Percentiles rank a stretch among this genome's conserved stretches.
Conservation (phyloP, 2,113 vertebrate genomes). For the Anarrhichthys ocellatus region DNA sequence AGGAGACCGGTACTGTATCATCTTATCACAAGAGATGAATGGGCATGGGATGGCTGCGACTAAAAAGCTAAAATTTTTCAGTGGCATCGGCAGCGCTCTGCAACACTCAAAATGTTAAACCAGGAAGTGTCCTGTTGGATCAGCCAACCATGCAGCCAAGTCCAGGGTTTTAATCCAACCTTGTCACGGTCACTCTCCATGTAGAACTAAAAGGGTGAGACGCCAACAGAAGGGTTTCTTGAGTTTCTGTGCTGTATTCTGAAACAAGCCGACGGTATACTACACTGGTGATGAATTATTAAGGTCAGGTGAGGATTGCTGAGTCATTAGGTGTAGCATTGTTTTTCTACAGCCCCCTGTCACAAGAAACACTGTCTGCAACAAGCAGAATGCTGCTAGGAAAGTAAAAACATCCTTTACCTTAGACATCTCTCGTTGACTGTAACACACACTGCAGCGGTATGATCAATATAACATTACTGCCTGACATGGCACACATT, state of each 20-base stretch:
- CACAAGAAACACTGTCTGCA: constrained; percentile 9
- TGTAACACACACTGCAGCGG: neutral
- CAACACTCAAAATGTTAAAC: neutral
- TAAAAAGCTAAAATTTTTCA: neutral
- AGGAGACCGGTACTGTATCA: neutral
- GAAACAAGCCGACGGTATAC: neutral
- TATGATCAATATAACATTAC: constrained; percentile 21
- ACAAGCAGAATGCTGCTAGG: constrained; percentile 5
- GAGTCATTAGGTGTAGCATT: constrained; percentile 50
- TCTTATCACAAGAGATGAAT: constrained; percentile 12
- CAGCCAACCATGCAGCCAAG: neutral
- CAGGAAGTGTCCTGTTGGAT: neutral
- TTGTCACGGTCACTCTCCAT: neutral
- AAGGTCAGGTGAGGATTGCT: constrained; percentile 28
- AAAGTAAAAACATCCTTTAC: constrained; percentile 11
- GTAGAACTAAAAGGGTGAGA: neutral
- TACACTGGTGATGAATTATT: constrained; percentile 51
- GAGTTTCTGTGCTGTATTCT: constrained; percentile 6
- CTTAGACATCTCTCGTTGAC: neutral
- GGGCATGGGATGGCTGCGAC: neutral
- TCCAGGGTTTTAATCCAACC: neutral
- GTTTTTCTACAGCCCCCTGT: neutral
- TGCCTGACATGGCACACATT: constrained; percentile 1
- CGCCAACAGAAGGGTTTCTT: neutral
- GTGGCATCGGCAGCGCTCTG: neutral